These are phyloP conservation scores for Asbolus verrucosus DNA, from an alignment of 1,140 invertebrate genomes.

Conservation along the genomic window DNA sequence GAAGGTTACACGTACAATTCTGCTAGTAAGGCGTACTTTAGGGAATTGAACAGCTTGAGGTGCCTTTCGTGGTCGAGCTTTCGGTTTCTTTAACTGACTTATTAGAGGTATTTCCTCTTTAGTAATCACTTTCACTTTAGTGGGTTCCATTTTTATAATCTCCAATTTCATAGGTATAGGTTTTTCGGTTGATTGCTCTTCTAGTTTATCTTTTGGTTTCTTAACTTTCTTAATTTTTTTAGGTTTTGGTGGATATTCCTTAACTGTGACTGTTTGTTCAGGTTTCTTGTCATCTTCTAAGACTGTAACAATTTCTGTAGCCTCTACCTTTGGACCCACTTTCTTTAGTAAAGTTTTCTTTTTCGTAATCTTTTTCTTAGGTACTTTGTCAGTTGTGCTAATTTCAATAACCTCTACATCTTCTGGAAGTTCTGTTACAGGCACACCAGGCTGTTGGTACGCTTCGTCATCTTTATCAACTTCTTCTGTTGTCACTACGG, in stretches of 20 bases:
- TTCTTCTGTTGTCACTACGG: slow-evolving; percentile 47
- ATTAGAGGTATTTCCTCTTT: slow-evolving; percentile 54
- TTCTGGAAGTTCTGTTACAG: slow-evolving; percentile 63
- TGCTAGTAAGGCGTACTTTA: slow-evolving; percentile 75
- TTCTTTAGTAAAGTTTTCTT: slow-evolving; percentile 59
- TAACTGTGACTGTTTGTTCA: slow-evolving; percentile 57
- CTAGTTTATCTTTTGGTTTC: slow-evolving; percentile 55
- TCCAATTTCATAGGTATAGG: slow-evolving; percentile 48
- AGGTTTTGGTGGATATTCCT: slow-evolving; percentile 57
- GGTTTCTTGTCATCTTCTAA: slow-evolving; percentile 61
- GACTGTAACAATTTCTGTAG: slow-evolving; percentile 61
- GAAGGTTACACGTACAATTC: slow-evolving; percentile 73
- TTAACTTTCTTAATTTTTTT: slow-evolving; percentile 66
- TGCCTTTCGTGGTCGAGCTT: slow-evolving; percentile 58
- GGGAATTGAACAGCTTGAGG: slow-evolving; percentile 68
- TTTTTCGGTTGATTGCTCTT: slow-evolving; percentile 68
- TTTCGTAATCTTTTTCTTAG: slow-evolving; percentile 61
- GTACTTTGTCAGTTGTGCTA: slow-evolving; percentile 63
- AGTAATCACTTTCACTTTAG: slow-evolving; percentile 46
- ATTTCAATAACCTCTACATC: slow-evolving; percentile 66
- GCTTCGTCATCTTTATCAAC: slow-evolving; percentile 45
- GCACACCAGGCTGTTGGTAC: slow-evolving; percentile 36
- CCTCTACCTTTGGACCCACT: slow-evolving; percentile 58
- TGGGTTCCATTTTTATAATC: slow-evolving; percentile 55
- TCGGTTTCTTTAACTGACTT: slow-evolving; percentile 59